A percentile compares a stretch with the other conserved stretches of the same genome.
Conservation (phyloP, 1,140 invertebrate genomes). For the Drosophila bocki region DNA sequence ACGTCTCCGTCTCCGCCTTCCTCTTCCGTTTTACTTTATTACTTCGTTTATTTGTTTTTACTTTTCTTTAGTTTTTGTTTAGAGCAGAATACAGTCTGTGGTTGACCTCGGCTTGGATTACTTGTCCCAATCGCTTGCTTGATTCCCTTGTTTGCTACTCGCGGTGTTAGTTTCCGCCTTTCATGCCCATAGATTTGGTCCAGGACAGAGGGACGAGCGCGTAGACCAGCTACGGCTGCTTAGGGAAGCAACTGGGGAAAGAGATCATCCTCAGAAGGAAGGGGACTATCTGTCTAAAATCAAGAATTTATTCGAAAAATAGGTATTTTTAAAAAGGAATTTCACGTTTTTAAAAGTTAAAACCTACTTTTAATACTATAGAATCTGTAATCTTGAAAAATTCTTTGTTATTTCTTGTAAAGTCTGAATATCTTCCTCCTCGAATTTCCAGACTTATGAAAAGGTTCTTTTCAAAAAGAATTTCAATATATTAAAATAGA, state of each 20-base stretch:
- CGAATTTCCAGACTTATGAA: neutral
- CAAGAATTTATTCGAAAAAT: neutral
- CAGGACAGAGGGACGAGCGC: constrained; percentile 8
- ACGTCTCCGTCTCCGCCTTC: constrained; percentile 7
- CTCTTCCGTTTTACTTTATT: constrained; percentile 18
- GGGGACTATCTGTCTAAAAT: neutral
- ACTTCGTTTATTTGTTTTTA: constrained; percentile 5
- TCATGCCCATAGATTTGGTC: constrained; percentile 1
- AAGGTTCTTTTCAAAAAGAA: neutral
- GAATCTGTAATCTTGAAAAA: neutral
- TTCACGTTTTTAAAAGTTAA: neutral
- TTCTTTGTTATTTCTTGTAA: too few species aligned
- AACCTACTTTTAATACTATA: neutral
- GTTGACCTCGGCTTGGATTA: constrained; percentile 29
- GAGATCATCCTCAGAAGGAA: neutral
- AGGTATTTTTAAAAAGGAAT: neutral
- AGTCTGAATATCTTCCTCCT: neutral
- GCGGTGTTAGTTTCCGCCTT: constrained; percentile 3
- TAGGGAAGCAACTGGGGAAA: neutral
- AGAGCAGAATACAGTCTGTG: constrained; percentile 35
- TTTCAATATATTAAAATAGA: neutral
- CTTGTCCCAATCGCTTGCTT: constrained; percentile 27
- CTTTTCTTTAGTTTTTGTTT: constrained; percentile 18
- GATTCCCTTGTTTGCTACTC: constrained; percentile 19
- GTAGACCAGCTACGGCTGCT: constrained; percentile 46